Percentiles rank a stretch among this genome's conserved stretches.
These are phyloP conservation scores for Tetrapedia diversipes DNA, from an alignment of 2,888 invertebrate genomes.

Conservation along the genomic window DNA sequence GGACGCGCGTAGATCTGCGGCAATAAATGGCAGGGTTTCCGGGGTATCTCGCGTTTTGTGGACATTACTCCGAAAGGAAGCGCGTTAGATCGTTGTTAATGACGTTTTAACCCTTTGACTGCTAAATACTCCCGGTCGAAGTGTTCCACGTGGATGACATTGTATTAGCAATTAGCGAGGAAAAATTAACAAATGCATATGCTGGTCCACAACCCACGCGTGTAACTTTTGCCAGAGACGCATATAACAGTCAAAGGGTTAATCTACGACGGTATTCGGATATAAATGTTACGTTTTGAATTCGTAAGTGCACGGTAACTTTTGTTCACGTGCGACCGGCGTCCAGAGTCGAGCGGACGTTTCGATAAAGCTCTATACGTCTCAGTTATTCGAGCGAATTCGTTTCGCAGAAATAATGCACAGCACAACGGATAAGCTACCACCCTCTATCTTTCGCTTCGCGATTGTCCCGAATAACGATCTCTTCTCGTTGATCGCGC, in stretches of 20 bases:
- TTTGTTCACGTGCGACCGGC: neutral
- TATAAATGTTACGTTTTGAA: too few species aligned
- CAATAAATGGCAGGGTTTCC: conserved; percentile 25
- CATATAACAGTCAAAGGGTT: too few species aligned
- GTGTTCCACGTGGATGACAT: too few species aligned
- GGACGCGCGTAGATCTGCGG: conserved; percentile 28
- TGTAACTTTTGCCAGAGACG: too few species aligned
- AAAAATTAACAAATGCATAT: too few species aligned
- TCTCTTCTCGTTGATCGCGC: neutral
- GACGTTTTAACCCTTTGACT: too few species aligned
- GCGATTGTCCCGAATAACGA: neutral
- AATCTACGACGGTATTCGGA: too few species aligned
- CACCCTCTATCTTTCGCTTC: neutral
- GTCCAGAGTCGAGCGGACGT: neutral
- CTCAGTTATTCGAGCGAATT: neutral
- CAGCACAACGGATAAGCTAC: neutral
- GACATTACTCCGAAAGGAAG: conserved; percentile 13
- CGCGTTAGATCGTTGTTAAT: neutral
- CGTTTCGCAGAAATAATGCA: neutral
- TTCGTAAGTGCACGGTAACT: too few species aligned
- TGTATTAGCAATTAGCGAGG: too few species aligned
- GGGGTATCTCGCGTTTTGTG: conserved; percentile 23
- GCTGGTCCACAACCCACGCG: too few species aligned
- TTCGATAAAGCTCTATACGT: conserved; percentile 5
- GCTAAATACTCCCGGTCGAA: too few species aligned